A percentile compares a stretch with the other conserved stretches of the same genome.
Evolutionary conservation across 2,888 invertebrate genomes (phyloP).

Genomic region (Cremastobaeus sp.): DNA sequence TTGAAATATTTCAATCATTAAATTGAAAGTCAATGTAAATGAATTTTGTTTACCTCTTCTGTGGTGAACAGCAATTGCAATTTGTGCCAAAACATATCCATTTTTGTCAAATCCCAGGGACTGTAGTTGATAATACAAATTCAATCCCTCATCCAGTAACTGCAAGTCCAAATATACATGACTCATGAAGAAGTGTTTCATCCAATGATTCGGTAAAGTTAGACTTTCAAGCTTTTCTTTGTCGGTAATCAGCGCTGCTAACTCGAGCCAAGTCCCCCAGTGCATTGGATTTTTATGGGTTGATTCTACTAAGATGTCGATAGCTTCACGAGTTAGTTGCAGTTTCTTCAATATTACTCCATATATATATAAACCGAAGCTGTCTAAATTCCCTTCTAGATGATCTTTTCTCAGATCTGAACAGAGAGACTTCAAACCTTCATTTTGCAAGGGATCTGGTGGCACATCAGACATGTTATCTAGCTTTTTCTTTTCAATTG

Average conservation of each 20-base stretch:
- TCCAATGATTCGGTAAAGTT: slow-evolving; percentile 93
- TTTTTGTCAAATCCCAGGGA: slow-evolving; percentile 91
- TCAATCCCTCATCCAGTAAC: slow-evolving; percentile 92
- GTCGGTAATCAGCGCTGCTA: slow-evolving; percentile 90
- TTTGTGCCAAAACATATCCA: slow-evolving; percentile 93
- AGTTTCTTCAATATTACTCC: slow-evolving; percentile 94
- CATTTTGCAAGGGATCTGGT: slow-evolving; percentile 80
- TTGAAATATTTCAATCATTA: too few species aligned
- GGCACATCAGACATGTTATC: slow-evolving; percentile 89
- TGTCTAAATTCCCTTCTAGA: slow-evolving; percentile 85
- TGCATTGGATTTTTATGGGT: slow-evolving; percentile 89
- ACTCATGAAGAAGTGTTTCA: slow-evolving; percentile 94
- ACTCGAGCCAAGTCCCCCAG: slow-evolving; percentile 97
- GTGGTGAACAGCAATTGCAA: slow-evolving; percentile 95
- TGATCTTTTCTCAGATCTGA: slow-evolving; percentile 81
- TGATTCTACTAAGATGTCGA: slow-evolving; percentile 88
- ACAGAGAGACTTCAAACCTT: slow-evolving; percentile 80
- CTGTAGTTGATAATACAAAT: slow-evolving; percentile 87
- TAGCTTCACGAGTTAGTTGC: slow-evolving; percentile 88
- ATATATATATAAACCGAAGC: slow-evolving; percentile 92
- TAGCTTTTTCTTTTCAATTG: slow-evolving; percentile 92
- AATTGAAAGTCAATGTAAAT: background rate
- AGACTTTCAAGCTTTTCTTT: slow-evolving; percentile 85
- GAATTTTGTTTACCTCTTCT: slow-evolving; percentile 84
- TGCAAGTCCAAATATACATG: slow-evolving; percentile 94